phyloP scores from a whole-genome alignment of 92 coral and sea anemone species.

The Epizoanthus stellaris region DNA sequence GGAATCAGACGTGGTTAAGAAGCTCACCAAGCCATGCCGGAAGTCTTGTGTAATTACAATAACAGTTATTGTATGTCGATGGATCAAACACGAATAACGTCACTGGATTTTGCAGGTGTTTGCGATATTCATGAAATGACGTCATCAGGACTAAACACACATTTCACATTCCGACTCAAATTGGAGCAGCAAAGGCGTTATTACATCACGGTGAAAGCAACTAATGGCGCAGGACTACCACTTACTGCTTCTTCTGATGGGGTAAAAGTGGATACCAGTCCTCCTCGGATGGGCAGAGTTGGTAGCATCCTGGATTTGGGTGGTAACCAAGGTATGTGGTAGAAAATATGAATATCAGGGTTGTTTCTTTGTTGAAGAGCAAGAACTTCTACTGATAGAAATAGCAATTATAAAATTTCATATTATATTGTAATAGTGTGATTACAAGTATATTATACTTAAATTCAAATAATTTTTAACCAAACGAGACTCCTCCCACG shows the following conservation, averaged over 20 bases:
- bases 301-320: slow-evolving; percentile 24
- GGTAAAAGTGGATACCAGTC: slow-evolving; percentile 75
- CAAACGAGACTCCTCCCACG: too few species aligned
- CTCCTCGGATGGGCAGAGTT: slow-evolving; percentile 67
- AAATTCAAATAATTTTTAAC: too few species aligned
- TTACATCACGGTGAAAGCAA: slow-evolving; percentile 87
- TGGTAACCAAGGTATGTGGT: slow-evolving; percentile 3
- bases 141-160: slow-evolving; percentile 64
- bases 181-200: slow-evolving; percentile 75
- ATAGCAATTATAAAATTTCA: background rate
- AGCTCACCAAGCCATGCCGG: too few species aligned
- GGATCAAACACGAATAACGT: background rate
- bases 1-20: too few species aligned
- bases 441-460: too few species aligned
- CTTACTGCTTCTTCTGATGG: slow-evolving; percentile 81
- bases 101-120: slow-evolving; percentile 54
- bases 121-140: slow-evolving; percentile 74
- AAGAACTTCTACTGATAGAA: too few species aligned
- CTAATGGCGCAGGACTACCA: slow-evolving; percentile 89
- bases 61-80: background rate
- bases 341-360: background rate
- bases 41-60: too few species aligned
- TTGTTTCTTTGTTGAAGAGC: too few species aligned
- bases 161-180: slow-evolving; percentile 28
- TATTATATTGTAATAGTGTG: background rate